A percentile compares a stretch with the other conserved stretches of the same genome.
Conservation (phyloP, 1,140 invertebrate genomes). For the Anoplolepis gracilipes region DNA sequence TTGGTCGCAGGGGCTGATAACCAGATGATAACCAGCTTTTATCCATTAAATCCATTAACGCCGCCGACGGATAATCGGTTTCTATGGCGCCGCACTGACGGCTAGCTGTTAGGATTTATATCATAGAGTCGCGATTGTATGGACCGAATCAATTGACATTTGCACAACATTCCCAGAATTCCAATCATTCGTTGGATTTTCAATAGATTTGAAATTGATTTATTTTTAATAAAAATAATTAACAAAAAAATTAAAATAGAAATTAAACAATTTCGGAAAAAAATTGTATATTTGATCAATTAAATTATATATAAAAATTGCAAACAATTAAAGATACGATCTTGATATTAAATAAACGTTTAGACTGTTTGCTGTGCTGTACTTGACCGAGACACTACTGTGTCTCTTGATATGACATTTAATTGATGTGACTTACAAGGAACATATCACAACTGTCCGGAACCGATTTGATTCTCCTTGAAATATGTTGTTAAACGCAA, state of each 20-base stretch:
- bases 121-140: neutral
- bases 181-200: conserved; percentile 29
- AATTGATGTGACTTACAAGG: too few relatives aligned
- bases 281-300: neutral
- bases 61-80: conserved; percentile 43
- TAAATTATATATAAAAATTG: neutral
- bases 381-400: too few relatives aligned
- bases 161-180: conserved; percentile 15
- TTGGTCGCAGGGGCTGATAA: conserved; percentile 30
- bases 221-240: neutral
- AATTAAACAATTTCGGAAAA: neutral
- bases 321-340: neutral
- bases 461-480: too few relatives aligned
- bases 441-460: too few relatives aligned
- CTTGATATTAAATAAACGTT: neutral
- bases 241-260: neutral
- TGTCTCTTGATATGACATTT: too few relatives aligned
- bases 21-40: conserved; percentile 55
- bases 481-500: too few relatives aligned
- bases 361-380: too few relatives aligned
- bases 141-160: conserved; percentile 17
- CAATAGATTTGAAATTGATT: neutral
- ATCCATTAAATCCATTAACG: conserved; percentile 61
- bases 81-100: conserved; percentile 40
- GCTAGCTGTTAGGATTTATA: conserved; percentile 24